Conservation (phyloP, 2,113 vertebrate species). For the Cricetomys ansorgei region DNA sequence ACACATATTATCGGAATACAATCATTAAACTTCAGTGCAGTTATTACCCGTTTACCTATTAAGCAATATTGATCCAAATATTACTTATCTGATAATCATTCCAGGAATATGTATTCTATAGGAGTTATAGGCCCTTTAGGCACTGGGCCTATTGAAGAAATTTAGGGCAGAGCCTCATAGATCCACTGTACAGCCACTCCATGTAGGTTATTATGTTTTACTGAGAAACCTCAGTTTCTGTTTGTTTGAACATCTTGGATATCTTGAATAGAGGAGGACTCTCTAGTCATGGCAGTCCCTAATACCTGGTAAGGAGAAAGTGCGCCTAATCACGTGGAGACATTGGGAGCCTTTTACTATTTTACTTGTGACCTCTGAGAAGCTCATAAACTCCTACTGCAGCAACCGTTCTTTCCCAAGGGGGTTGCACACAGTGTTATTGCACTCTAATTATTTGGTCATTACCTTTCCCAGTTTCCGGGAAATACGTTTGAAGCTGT, state of each 20-base stretch:
- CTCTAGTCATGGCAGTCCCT: not conserved
- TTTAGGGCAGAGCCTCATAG: not conserved
- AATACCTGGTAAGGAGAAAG: not conserved
- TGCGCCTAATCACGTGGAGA: not conserved
- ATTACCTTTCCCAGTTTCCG: constrained; percentile 9
- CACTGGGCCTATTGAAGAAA: not conserved
- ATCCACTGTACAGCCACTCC: not conserved
- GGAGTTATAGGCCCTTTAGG: not conserved
- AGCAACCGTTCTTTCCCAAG: not conserved
- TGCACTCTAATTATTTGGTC: not conserved
- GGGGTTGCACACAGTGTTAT: not conserved
- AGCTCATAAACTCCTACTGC: not conserved
- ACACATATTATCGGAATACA: not conserved
- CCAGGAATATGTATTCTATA: not conserved
- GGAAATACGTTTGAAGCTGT: not conserved
- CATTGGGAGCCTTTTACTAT: not conserved
- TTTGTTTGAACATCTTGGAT: not conserved
- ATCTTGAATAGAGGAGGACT: not conserved
- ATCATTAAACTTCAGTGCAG: constrained; percentile 20
- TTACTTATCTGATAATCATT: not conserved
- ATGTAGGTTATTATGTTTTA: not conserved
- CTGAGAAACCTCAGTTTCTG: not conserved
- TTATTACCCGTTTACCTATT: not conserved
- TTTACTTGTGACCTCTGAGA: not conserved
- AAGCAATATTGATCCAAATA: not conserved